phyloP scores from a whole-genome alignment of 2,888 invertebrate genomes.

The Mamestra brassicae region DNA sequence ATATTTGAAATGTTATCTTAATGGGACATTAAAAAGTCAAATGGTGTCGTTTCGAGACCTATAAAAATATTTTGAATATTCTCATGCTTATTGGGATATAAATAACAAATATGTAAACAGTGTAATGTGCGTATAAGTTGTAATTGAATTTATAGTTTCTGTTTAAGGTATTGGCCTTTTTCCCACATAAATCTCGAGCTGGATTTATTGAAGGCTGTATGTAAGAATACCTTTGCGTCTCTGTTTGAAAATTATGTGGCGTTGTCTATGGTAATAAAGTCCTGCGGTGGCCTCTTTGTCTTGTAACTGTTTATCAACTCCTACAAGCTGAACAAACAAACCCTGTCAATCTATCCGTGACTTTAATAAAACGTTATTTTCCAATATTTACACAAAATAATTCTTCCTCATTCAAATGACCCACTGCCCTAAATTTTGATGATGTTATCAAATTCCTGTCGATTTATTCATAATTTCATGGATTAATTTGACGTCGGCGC shows the following conservation, averaged over 20 bases:
- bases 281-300: not conserved
- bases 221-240: conserved; percentile 26
- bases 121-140: conserved; percentile 8
- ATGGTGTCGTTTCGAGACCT: conserved; percentile 59
- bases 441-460: conserved; percentile 23
- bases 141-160: conserved; percentile 40
- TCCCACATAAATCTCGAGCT: conserved; percentile 21
- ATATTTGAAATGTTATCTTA: conserved; percentile 68
- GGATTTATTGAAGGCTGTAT: conserved; percentile 23
- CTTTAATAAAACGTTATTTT: not conserved
- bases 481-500: conserved; percentile 66
- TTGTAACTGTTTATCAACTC: not conserved
- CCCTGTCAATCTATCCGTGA: not conserved
- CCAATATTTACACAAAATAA: not conserved
- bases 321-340: no score
- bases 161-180: not conserved
- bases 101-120: conserved; percentile 35
- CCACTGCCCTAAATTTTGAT: conserved; percentile 26
- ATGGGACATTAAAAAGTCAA: conserved; percentile 69
- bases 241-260: conserved; percentile 6
- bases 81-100: conserved; percentile 23
- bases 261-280: conserved; percentile 16
- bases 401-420: not conserved
- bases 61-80: conserved; percentile 59
- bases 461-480: conserved; percentile 37